Base-by-base conservation (phyloP, 1,140 invertebrate genomes). In the Papilio polyxenes region DNA sequence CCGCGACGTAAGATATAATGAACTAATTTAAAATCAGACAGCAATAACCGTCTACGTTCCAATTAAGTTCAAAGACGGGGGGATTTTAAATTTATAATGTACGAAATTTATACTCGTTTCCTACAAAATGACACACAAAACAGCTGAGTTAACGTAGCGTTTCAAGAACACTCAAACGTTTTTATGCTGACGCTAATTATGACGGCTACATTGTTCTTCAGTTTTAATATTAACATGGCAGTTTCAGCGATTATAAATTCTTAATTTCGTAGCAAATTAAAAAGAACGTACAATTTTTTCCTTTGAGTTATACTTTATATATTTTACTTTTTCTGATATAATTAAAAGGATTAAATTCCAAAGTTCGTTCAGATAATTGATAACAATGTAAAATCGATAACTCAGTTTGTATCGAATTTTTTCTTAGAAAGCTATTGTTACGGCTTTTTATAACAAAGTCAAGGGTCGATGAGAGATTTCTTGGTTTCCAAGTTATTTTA, bases 151-250 rank as follows among this genome's bases (percentile, higher is more conserved):
- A 72, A 72, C 23, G 31, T 37, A 40, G 13, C 23, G 31, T 37
- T 49, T 77, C 75, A 77, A 77, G 75, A 77, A 77, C 49, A 31
- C 48, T 77, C 48, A 77, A 51, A 37, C 65, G 75, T 7, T 77
- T 77, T 77, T 77, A 77, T 53, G 75, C 75, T 77, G 75, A 77
- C 75, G 23, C 75, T 77, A 77, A 77, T 77, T 77, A 77, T 53
- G 75, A 53, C 2, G 23, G 20, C 44, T 77, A 51, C 44, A 49
- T 31, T 51, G 75, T 77, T 31, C 75, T 53, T 53, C 75, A 77
- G 48, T 51, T 77, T 72, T 72, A 40, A 72, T 72, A 72, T 65
- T 65, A 31, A 72, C 65, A 72, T 11, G 37, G 65, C 65, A 72
- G 23, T 72, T 72, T 37, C 65, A 37, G 31, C 1, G 65, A 72